Evolutionary conservation across 2,113 vertebrate species (phyloP), one percentile per base, ranked within the genome.

Genomic region (Sardina pilchardus): DNA sequence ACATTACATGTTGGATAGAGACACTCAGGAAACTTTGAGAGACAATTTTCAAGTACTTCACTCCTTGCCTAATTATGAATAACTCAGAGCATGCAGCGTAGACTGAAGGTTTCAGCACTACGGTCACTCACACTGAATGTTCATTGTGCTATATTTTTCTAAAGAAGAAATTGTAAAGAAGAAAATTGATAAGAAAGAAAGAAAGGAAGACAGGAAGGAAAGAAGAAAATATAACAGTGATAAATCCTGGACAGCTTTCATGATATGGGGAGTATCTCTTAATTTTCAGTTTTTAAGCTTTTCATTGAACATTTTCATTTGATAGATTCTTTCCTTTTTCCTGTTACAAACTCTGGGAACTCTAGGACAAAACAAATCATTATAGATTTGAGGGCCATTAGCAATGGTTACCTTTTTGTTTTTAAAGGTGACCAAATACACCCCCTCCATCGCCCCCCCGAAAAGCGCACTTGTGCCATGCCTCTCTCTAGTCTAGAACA

Each of bases 401-500:
- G 26, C 21, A 9, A 63, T 34, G 14, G 30, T 78, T 78, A 17
- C 71, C 36, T 34, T 30, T 75, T 75, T 36, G 47, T 21, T 86
- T 50, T 71, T 87, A 67, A 26, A 78, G 82, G 85, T 85, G 84
- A 89, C 67, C 85, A 84, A 87, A 85, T 87, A 83, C 83, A n/a
- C 39, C 39, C 39, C 39, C 39, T 4, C 39, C 85, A 85, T 63
- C 84, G 78, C 84, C 86, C 56, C 43, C 89, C 89, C 87, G 84
- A 75, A 85, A 81, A 82, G 59, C 47, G 75, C 85, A 82, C 82
- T 88, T 80, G 85, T 85, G 88, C 92, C 84, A 87, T 86, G 90
- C 91, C 92, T 94, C 91, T 95, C 94, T 91, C 94, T 93, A 95
- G 93, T 86, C 94, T 93, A 88, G 93, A 93, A 53, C 89, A 94